A percentile compares a stretch with the other conserved stretches of the same genome.
These are phyloP conservation scores for Leucopternis melanops DNA, from an alignment of 2,113 vertebrate species.

Conservation along the genomic window DNA sequence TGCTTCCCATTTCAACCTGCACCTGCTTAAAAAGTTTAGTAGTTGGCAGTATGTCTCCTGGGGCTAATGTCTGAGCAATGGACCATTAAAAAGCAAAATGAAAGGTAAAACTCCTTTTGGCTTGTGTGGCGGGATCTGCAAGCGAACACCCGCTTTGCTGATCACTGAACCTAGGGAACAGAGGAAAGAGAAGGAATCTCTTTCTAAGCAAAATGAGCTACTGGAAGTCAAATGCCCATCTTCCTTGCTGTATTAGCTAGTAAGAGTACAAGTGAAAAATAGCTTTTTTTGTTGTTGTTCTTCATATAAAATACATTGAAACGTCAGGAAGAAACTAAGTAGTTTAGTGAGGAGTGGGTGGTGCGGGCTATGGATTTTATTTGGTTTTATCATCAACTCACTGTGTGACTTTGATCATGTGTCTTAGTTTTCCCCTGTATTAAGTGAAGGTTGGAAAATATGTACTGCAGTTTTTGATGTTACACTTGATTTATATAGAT, in stretches of 20 bases:
- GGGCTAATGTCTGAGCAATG: not conserved
- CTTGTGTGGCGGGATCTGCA: not conserved
- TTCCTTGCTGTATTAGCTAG: not conserved
- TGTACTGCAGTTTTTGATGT: not conserved
- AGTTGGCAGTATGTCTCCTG: conserved; percentile 5
- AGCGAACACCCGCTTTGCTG: not conserved
- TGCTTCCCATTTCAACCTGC: conserved; percentile 19
- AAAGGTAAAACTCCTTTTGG: not conserved
- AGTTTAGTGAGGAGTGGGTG: not conserved
- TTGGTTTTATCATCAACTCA: not conserved
- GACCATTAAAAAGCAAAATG: conserved; percentile 30
- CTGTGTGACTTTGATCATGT: conserved; percentile 1
- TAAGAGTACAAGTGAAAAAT: not conserved
- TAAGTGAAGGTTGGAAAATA: not conserved
- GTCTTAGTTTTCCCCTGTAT: not conserved
- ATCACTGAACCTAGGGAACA: not conserved
- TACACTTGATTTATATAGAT: not conserved
- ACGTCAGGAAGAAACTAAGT: not conserved
- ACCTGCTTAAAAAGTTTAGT: conserved; percentile 40
- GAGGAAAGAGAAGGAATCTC: not conserved
- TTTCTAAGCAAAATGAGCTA: not conserved
- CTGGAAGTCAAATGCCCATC: not conserved
- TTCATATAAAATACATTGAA: not conserved
- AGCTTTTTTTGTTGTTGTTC: not conserved
- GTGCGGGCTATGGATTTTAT: not conserved